These are phyloP conservation scores for Apis dorsata DNA, from an alignment of 1,140 invertebrate genomes.

Conservation along the genomic window DNA sequence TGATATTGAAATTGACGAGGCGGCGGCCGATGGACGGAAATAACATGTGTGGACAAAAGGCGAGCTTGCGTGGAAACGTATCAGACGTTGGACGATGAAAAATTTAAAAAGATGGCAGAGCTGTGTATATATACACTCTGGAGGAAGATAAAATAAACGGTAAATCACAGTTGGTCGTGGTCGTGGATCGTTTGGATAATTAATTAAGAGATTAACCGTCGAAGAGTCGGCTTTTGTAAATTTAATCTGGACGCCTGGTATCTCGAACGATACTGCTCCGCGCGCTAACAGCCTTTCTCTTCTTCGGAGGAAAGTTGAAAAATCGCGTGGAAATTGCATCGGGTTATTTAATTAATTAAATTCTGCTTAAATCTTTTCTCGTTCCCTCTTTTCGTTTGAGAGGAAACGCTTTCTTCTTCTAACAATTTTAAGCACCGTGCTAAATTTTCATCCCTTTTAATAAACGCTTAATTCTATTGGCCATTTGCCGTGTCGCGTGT, in stretches of 20 bases:
- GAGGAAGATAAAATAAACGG: no score
- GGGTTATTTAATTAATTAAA: slow-evolving; percentile 2
- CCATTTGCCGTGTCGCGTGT: no score
- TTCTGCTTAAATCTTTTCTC: not conserved
- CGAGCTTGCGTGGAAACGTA: no score
- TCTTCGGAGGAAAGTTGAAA: not conserved
- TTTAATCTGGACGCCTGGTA: not conserved
- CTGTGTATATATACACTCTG: no score
- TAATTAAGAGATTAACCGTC: not conserved
- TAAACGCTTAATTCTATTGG: no score
- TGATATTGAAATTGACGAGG: slow-evolving; percentile 46
- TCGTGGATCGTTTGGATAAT: not conserved
- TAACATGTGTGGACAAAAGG: not conserved
- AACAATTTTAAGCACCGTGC: not conserved
- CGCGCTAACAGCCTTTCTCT: not conserved
- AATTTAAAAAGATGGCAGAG: not conserved
- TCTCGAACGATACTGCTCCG: not conserved
- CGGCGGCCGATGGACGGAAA: not conserved
- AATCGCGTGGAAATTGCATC: slow-evolving; percentile 2
- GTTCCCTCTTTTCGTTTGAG: not conserved
- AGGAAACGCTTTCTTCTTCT: not conserved
- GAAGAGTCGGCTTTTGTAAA: not conserved
- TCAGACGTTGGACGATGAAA: not conserved
- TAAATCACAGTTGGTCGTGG: no score
- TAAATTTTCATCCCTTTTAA: not conserved